phyloP scores from a whole-genome alignment of 2,113 vertebrate genomes.

The Austrofundulus limnaeus region DNA sequence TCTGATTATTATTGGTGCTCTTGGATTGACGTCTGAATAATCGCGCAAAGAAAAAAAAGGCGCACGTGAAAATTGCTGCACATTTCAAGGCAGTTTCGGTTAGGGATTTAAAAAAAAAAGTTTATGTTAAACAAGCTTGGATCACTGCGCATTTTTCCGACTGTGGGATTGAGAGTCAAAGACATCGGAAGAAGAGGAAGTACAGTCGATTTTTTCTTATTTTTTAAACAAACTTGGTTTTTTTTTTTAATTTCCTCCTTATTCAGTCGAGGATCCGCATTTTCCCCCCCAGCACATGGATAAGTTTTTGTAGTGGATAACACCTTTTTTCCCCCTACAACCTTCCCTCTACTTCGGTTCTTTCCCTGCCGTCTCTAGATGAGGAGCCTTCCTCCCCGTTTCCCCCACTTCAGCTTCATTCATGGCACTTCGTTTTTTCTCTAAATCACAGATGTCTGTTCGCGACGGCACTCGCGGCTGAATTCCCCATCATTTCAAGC shows the following conservation, averaged over 20 bases:
- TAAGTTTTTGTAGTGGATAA: conserved; percentile 78
- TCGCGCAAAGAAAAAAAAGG: conserved; percentile 33
- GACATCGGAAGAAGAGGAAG: conserved; percentile 77
- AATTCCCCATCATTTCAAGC: conserved; percentile 55
- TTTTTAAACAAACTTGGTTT: conserved; percentile 59
- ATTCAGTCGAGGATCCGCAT: conserved; percentile 62
- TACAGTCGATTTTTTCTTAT: conserved; percentile 53
- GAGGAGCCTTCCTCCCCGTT: conserved; percentile 63
- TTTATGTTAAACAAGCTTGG: conserved; percentile 69
- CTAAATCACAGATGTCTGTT: conserved; percentile 76
- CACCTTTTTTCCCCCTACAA: conserved; percentile 30
- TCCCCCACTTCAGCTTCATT: conserved; percentile 69
- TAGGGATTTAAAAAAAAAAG: conserved; percentile 51
- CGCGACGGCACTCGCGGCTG: conserved; percentile 75
- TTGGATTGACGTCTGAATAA: conserved; percentile 68
- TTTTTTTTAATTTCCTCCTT: conserved; percentile 35
- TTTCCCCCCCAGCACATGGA: conserved; percentile 69
- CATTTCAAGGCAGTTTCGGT: conserved; percentile 43
- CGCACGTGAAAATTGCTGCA: conserved; percentile 33
- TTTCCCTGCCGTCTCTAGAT: conserved; percentile 58
- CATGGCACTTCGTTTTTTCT: conserved; percentile 73
- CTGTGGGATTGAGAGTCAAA: conserved; percentile 71
- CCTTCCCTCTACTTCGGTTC: conserved; percentile 22
- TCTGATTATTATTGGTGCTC: conserved; percentile 11
- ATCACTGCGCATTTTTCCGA: conserved; percentile 69